Conservation (phyloP, 2,113 vertebrate genomes). For the Sula dactylatra region DNA sequence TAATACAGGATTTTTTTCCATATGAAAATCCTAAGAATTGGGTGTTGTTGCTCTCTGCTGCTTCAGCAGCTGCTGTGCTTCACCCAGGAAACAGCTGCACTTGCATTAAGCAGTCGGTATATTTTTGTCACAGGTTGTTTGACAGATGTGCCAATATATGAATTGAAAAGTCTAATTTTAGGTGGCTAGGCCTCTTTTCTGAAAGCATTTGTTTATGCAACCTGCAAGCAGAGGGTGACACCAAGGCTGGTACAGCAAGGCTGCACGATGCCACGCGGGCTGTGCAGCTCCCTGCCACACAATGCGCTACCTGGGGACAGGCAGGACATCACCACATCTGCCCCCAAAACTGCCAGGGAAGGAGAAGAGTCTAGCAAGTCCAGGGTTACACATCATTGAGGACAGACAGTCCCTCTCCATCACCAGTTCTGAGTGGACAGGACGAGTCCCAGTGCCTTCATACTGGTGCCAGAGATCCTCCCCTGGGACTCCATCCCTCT, state of each 20-base stretch:
- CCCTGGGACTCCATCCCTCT: neutral
- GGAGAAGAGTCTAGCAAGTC: neutral
- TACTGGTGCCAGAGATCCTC: neutral
- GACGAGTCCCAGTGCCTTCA: neutral
- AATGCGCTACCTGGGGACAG: no score
- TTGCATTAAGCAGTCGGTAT: rapidly evolving
- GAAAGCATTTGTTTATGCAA: neutral
- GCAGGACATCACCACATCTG: neutral
- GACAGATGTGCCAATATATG: neutral
- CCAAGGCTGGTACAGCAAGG: neutral
- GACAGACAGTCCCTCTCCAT: neutral
- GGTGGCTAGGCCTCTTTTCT: neutral
- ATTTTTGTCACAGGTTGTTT: neutral
- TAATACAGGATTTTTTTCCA: neutral
- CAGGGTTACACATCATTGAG: rapidly evolving
- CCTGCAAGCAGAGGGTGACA: neutral
- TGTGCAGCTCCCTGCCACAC: neutral
- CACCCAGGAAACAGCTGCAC: neutral
- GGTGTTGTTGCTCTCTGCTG: neutral
- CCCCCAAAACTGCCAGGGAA: neutral
- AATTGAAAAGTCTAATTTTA: neutral
- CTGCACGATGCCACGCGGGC: rapidly evolving
- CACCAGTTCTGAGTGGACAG: neutral
- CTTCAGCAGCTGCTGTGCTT: neutral
- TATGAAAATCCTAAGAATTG: neutral